These are phyloP conservation scores for Drosophila parabipectinata DNA, from an alignment of 1,140 invertebrate species.

Conservation along the genomic window DNA sequence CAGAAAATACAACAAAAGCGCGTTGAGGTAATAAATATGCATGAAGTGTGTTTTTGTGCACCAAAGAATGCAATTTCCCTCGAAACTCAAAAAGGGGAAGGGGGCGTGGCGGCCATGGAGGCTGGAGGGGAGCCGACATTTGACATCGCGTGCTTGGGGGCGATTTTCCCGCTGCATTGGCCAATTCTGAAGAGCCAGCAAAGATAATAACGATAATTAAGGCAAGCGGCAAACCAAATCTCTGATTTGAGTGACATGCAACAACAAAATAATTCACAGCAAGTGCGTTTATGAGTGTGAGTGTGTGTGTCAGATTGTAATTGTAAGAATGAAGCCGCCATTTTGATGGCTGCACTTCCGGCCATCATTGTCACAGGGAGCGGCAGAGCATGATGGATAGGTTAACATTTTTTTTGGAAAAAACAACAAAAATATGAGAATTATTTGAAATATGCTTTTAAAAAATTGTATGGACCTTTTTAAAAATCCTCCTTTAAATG, in stretches of 20 bases:
- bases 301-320: slow-evolving; percentile 2
- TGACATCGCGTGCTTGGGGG: slow-evolving; percentile 71
- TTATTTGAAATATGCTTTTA: too few relatives aligned
- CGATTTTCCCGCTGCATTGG: slow-evolving; percentile 77
- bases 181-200: slow-evolving; percentile 61
- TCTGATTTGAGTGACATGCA: slow-evolving; percentile 75
- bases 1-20: slow-evolving; percentile 76
- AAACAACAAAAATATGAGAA: too few relatives aligned
- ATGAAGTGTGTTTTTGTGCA: slow-evolving; percentile 73
- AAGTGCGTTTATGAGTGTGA: slow-evolving; percentile 25
- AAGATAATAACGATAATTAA: slow-evolving; percentile 79
- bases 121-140: slow-evolving; percentile 24
- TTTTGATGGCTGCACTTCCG: slow-evolving; percentile 67
- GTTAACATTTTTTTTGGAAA: slow-evolving; percentile 9
- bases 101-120: neutral
- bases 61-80: slow-evolving; percentile 70
- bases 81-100: neutral
- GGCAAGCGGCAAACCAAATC: slow-evolving; percentile 76
- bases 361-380: slow-evolving; percentile 66
- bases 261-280: slow-evolving; percentile 62
- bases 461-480: too few relatives aligned
- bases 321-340: slow-evolving; percentile 38
- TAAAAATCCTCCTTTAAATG: neutral
- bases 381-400: slow-evolving; percentile 47
- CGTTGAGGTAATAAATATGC: slow-evolving; percentile 76